phyloP scores from a whole-genome alignment of 2,888 invertebrate species.

The Megalurothrips usitatus region DNA sequence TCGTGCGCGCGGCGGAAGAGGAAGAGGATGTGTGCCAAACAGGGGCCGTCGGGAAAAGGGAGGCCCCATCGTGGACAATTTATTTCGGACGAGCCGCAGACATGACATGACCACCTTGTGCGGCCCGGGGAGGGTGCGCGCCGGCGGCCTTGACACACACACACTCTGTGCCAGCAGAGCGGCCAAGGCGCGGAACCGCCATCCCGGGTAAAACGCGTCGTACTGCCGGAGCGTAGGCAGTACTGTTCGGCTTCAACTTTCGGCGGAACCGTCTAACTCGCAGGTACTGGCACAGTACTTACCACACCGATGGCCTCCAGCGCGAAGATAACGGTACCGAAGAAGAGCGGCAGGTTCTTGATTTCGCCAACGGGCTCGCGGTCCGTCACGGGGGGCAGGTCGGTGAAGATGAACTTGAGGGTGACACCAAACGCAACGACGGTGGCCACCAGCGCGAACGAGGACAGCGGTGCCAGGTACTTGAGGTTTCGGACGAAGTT shows the following conservation, averaged over 20 bases:
- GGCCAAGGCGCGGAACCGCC: no score
- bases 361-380: constrained; percentile 61
- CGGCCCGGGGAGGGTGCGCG: neutral
- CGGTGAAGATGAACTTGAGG: constrained; percentile 76
- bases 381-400: constrained; percentile 60
- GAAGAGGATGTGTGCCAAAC: neutral
- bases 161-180: neutral
- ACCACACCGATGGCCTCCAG: constrained; percentile 92
- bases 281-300: constrained; percentile 44
- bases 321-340: constrained; percentile 93
- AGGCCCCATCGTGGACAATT: no score
- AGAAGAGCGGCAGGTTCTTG: constrained; percentile 79
- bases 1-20: neutral
- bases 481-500: constrained; percentile 82
- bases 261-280: no score
- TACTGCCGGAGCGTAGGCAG: constrained; percentile 11
- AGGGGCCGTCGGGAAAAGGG: no score
- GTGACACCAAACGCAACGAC: constrained; percentile 79
- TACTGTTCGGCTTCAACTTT: neutral
- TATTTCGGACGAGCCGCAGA: neutral
- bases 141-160: constrained; percentile 15
- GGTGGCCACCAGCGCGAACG: constrained; percentile 81
- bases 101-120: constrained; percentile 24
- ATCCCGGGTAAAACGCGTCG: no score
- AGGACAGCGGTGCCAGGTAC: constrained; percentile 83